These are phyloP conservation scores for Murina feae DNA, from an alignment of 2,113 vertebrate genomes.

Conservation along the genomic window DNA sequence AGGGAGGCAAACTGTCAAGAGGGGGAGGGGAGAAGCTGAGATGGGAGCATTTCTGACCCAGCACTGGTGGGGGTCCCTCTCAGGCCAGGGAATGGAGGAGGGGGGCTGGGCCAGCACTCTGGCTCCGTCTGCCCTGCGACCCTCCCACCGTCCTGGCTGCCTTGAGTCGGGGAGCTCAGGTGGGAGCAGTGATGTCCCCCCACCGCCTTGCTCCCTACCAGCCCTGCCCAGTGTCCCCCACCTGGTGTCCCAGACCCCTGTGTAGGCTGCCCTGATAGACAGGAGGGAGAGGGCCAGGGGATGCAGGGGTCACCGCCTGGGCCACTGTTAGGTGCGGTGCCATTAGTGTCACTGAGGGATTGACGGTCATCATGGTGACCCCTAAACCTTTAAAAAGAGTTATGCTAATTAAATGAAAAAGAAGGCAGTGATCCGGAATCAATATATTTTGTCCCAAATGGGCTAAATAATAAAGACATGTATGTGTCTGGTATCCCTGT, in stretches of 20 bases:
- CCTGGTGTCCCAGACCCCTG: background rate
- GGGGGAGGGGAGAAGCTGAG: background rate
- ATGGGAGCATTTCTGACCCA: background rate
- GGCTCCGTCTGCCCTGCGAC: no score
- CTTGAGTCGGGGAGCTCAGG: no score
- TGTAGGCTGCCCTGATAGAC: background rate
- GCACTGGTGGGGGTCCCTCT: background rate
- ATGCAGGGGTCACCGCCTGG: accelerated
- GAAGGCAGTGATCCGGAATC: background rate
- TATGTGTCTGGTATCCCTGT: background rate
- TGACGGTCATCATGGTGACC: background rate
- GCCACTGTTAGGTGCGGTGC: background rate
- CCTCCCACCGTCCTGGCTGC: background rate
- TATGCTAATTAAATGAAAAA: no score
- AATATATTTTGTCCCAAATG: background rate
- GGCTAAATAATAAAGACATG: background rate
- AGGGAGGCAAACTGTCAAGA: background rate
- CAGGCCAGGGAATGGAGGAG: background rate
- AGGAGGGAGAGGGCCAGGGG: background rate
- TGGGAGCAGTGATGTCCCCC: no score
- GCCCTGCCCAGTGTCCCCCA: no score
- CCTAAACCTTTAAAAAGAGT: background rate
- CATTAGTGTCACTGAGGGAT: background rate
- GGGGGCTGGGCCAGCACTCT: background rate
- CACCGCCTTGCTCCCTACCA: background rate